These are phyloP conservation scores for Gambusia affinis DNA, from an alignment of 2,113 vertebrate species.

Conservation along the genomic window DNA sequence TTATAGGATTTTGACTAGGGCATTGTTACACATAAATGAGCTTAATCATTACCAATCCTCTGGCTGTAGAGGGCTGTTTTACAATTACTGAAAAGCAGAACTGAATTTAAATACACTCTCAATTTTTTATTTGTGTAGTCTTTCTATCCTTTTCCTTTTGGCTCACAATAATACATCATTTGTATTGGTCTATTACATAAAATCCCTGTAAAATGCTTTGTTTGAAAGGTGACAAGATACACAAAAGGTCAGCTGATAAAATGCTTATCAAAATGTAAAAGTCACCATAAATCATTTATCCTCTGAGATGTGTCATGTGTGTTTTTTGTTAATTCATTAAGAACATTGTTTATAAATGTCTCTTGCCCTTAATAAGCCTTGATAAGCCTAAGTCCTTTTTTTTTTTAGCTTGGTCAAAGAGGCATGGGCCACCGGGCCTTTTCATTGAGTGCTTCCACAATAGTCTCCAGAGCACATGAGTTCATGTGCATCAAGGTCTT, in stretches of 20 bases:
- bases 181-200: not conserved
- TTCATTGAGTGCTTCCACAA: conserved; percentile 17
- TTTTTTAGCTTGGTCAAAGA: conserved; percentile 12
- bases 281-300: not conserved
- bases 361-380: conserved; percentile 8
- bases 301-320: not conserved
- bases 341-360: not conserved
- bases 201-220: not conserved
- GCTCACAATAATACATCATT: not conserved
- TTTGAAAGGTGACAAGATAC: not conserved
- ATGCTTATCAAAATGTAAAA: not conserved
- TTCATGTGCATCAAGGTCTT: conserved; percentile 29
- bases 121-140: not conserved
- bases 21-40: too few relatives aligned
- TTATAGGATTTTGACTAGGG: too few relatives aligned
- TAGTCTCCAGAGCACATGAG: conserved; percentile 17
- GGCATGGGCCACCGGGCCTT: conserved; percentile 26
- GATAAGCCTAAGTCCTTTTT: not conserved
- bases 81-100: not conserved
- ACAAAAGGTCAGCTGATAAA: not conserved
- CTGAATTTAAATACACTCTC: not conserved
- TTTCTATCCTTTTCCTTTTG: not conserved
- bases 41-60: too few relatives aligned
- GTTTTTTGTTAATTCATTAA: not conserved
- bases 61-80: not conserved